Evolutionary conservation across 2,888 invertebrate genomes (phyloP).

Genomic region (Ommatoiulus sabulosus): DNA sequence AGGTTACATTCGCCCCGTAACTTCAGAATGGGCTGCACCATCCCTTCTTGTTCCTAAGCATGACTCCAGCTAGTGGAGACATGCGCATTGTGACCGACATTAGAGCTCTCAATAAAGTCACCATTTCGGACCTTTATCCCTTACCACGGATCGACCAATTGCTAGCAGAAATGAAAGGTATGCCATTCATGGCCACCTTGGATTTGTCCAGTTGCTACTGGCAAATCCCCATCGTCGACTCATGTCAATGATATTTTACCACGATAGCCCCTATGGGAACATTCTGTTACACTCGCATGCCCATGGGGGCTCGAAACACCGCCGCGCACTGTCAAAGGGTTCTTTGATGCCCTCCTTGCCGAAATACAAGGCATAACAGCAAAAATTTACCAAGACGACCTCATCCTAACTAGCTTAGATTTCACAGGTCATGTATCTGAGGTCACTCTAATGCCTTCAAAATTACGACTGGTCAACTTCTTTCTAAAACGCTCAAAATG

Average conservation of each 20-base stretch:
- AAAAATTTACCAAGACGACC: background rate
- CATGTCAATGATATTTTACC: background rate
- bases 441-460: too few relatives aligned
- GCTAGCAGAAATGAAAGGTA: background rate
- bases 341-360: background rate
- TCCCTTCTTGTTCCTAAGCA: background rate
- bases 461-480: too few relatives aligned
- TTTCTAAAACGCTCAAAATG: background rate
- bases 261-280: background rate
- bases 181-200: background rate
- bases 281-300: background rate
- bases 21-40: background rate
- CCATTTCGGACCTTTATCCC: too few relatives aligned
- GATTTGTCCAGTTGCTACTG: background rate
- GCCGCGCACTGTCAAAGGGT: background rate
- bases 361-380: background rate
- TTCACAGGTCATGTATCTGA: background rate
- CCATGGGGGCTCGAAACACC: background rate
- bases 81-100: background rate
- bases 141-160: background rate
- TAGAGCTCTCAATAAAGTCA: background rate
- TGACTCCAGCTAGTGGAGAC: background rate
- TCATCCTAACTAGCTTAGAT: background rate
- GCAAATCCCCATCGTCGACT: background rate
- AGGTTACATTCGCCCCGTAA: background rate